Percentiles rank a stretch among this genome's conserved stretches.
These are phyloP conservation scores for Rhabdornis inornatus DNA, from an alignment of 2,113 vertebrate species.

Conservation along the genomic window DNA sequence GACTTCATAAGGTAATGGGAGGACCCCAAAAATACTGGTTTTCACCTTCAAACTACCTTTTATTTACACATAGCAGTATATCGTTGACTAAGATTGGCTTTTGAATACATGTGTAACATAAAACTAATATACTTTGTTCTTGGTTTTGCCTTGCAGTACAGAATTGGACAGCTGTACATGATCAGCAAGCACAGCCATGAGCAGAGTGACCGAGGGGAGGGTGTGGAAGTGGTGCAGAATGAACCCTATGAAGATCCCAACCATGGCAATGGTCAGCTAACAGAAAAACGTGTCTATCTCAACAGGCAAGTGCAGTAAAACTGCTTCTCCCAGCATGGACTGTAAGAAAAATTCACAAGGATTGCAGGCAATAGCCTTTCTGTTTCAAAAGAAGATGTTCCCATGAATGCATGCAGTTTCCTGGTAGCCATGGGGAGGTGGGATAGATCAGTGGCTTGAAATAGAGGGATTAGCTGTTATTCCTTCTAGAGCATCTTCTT, in stretches of 20 bases:
- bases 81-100: not conserved
- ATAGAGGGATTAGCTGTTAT: not conserved
- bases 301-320: constrained; percentile 81
- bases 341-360: not conserved
- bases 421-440: not conserved
- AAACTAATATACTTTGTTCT: not conserved
- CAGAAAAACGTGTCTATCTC: constrained; percentile 95
- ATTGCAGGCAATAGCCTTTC: not conserved
- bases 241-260: constrained; percentile 89
- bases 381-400: not conserved
- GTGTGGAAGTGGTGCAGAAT: constrained; percentile 94
- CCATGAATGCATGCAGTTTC: not conserved
- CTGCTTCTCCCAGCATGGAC: not conserved
- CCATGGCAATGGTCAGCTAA: constrained; percentile 93
- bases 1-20: not conserved
- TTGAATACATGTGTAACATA: accelerated
- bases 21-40: accelerated
- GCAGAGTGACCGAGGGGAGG: constrained; percentile 93
- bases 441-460: not conserved
- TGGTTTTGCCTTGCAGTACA: constrained; percentile 73
- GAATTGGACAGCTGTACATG: constrained; percentile 92
- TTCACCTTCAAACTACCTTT: not conserved
- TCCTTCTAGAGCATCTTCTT: not conserved
- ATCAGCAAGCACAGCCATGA: constrained; percentile 97
- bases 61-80: not conserved